phyloP scores from a whole-genome alignment of 2,113 vertebrate species.

The Elgaria multicarinata region DNA sequence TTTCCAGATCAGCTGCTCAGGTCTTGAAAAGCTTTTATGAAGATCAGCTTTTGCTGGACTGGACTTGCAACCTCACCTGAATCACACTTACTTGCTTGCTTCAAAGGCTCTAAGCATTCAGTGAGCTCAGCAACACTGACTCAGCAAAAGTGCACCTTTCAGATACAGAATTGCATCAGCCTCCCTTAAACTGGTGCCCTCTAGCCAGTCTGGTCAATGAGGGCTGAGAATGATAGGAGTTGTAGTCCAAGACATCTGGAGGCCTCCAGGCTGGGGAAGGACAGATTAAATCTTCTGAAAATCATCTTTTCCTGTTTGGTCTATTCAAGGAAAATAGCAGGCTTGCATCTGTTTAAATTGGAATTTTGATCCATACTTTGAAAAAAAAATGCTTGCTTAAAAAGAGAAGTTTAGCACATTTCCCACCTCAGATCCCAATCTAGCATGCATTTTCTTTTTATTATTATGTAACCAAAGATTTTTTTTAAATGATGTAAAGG shows the following conservation, averaged over 20 bases:
- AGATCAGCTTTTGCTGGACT: neutral
- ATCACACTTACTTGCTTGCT: conserved; percentile 25
- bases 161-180: fast-evolving
- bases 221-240: no score
- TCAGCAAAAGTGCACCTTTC: conserved; percentile 4
- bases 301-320: conserved; percentile 5
- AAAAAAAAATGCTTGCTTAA: neutral
- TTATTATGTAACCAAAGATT: neutral
- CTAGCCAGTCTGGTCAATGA: no score
- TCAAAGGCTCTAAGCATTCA: neutral
- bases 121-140: conserved; percentile 10
- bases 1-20: conserved; percentile 35
- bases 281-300: neutral
- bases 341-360: conserved; percentile 51
- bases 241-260: no score
- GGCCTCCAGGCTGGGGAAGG: no score
- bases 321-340: neutral
- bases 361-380: conserved; percentile 15
- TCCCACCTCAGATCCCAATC: neutral
- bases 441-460: neutral
- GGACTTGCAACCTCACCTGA: conserved; percentile 41
- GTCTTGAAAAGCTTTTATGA: neutral
- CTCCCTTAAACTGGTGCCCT: no score
- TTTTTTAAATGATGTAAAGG: neutral
- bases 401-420: neutral